A percentile compares a stretch with the other conserved stretches of the same genome.
These are phyloP conservation scores for Pedionomus torquatus DNA, from an alignment of 2,113 vertebrate species.

Conservation along the genomic window DNA sequence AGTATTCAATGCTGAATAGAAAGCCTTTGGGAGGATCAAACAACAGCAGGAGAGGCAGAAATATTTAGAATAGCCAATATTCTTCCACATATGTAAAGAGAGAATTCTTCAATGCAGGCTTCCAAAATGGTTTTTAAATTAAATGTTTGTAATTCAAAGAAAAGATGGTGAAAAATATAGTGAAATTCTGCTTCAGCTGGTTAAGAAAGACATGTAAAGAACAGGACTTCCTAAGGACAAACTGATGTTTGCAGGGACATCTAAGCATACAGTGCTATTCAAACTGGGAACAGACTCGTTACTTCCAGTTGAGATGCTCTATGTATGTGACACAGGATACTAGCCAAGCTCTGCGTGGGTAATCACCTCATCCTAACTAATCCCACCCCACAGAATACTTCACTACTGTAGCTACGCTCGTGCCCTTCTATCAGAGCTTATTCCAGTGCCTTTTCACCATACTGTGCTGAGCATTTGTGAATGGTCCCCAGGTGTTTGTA, in stretches of 20 bases:
- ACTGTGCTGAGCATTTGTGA: neutral
- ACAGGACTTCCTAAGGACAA: neutral
- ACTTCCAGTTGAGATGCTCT: neutral
- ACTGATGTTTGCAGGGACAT: neutral
- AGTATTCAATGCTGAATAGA: neutral
- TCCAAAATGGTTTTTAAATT: neutral
- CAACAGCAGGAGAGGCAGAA: neutral
- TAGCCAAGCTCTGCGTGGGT: neutral
- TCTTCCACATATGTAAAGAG: neutral
- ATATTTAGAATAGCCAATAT: neutral
- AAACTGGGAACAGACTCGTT: neutral
- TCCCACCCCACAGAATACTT: neutral
- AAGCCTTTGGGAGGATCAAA: neutral
- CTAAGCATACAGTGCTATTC: neutral
- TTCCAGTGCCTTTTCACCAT: neutral
- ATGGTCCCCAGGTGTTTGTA: neutral
- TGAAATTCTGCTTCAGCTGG: neutral
- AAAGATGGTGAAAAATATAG: neutral
- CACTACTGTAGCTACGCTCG: neutral
- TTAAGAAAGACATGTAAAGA: neutral
- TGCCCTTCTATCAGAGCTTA: neutral
- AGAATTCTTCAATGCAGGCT: neutral
- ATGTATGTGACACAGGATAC: neutral
- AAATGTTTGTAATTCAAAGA: neutral
- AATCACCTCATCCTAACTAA: neutral